Evolutionary conservation across 2,113 vertebrate genomes (phyloP), one percentile per base, ranked within the genome.

Genomic region (Alethe diademata): DNA sequence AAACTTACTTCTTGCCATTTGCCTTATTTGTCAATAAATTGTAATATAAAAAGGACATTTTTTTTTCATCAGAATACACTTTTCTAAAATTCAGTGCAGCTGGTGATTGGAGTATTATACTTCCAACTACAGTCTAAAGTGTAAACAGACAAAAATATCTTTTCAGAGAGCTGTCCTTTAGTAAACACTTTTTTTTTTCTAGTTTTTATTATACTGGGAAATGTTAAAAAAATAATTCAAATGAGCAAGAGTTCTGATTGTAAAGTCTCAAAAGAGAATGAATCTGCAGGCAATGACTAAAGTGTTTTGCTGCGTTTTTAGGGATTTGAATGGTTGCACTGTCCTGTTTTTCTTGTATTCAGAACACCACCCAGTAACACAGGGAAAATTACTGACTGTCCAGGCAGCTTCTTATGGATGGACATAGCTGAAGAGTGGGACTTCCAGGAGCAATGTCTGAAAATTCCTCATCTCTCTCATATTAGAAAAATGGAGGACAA

Each of bases 401-500:
- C 60, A 35, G 56, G 25, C 26, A 74, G 26, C 28, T 57, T 66
- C 36, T 56, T 61, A 29, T 25, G 61, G 78, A 24, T 5, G 42
- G 23, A 65, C 26, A 19, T 0, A 40, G 12, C 18, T 85, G 65
- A 56, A 81, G 45, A 56, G 33, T 24, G 50, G 25, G n/a, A 78
- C 14, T 31, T 42, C 54, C 0, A 0, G 76, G 48, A 43, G 17
- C 38, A 40, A 6, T 1, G 5, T 67, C 14, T 69, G 45, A 45
- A 73, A 78, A 65, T 35, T 36, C 48, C 19, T 82, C 8, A 2
- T 18, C 15, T 65, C 13, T 65, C 35, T 89, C 9, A 2, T 7
- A 7, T 31, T 45, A 65, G 33, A 33, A 61, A 74, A 48, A 53
- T 17, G 19, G 35, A 60, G 18, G 57, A 58, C 25, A 47, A 75